Conservation (phyloP, 64 coral and sea anemone species). For the Orbicella faveolata region DNA sequence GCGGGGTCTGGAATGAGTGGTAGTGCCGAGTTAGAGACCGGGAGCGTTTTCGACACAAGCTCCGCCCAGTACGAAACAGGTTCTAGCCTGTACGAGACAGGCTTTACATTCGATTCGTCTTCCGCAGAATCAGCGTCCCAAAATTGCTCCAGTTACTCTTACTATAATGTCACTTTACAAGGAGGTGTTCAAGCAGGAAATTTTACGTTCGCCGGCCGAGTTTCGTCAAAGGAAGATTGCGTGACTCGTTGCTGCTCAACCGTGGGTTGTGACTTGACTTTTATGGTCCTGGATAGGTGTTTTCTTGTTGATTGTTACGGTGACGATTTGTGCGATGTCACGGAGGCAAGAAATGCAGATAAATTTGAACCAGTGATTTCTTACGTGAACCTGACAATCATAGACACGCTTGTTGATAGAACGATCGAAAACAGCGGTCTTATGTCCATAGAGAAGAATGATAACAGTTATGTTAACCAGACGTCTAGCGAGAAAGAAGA, state of each 20-base stretch:
- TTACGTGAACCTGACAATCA: conserved; percentile 16
- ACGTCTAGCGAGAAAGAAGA: background rate
- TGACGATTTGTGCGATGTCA: conserved; percentile 24
- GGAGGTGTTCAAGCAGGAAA: conserved; percentile 46
- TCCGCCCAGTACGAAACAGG: background rate
- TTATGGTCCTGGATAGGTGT: conserved; percentile 59
- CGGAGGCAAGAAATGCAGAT: conserved; percentile 15
- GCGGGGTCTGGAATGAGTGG: background rate
- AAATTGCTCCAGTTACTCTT: conserved; percentile 11
- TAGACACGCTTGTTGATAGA: background rate
- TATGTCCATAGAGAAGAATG: background rate
- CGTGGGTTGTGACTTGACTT: conserved; percentile 48
- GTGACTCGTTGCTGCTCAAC: conserved; percentile 35
- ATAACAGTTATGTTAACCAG: background rate
- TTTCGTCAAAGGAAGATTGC: conserved; percentile 38
- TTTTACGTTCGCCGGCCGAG: conserved; percentile 44
- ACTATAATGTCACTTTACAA: conserved; percentile 33
- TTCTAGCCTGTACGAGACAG: background rate
- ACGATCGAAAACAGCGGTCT: background rate
- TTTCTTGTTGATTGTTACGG: conserved; percentile 43
- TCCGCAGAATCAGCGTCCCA: background rate
- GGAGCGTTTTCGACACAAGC: too few relatives aligned
- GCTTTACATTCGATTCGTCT: too few relatives aligned
- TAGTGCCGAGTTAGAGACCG: background rate
- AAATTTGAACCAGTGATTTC: conserved; percentile 20